A percentile compares a stretch with the other conserved stretches of the same genome.
phyloP scores from a whole-genome alignment of 1,140 invertebrate genomes.

The Cydia pomonella region DNA sequence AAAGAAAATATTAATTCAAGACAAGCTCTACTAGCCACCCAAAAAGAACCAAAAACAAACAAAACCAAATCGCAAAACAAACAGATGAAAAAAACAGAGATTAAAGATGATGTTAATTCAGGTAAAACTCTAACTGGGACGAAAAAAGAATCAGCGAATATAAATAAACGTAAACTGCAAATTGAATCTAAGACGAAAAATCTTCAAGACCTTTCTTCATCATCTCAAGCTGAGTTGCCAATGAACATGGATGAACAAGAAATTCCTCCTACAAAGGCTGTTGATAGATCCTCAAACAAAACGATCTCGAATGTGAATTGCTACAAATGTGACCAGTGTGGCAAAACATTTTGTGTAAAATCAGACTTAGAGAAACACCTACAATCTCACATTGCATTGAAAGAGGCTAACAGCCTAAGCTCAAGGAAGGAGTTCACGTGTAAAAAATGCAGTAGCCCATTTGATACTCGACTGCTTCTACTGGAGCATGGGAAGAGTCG shows the following conservation, averaged over 20 bases:
- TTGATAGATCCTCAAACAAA: not conserved
- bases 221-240: not conserved
- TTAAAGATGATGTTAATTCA: too few relatives aligned
- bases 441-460: not conserved
- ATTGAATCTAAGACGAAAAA: not conserved
- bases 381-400: not conserved
- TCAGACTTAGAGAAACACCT: not conserved
- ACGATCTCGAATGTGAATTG: not conserved
- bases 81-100: not conserved
- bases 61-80: not conserved
- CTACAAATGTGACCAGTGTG: not conserved
- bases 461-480: constrained; percentile 7
- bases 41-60: not conserved
- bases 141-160: not conserved
- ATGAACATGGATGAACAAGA: not conserved
- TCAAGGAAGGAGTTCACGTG: not conserved
- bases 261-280: not conserved
- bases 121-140: too few relatives aligned
- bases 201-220: not conserved
- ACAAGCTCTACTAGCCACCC: too few relatives aligned
- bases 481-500: not conserved
- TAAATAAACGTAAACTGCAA: not conserved
- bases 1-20: too few relatives aligned
- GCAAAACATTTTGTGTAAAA: not conserved
- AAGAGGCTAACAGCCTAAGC: not conserved